Conservation (phyloP, 2,888 invertebrate species). For the Eilema depressum region DNA sequence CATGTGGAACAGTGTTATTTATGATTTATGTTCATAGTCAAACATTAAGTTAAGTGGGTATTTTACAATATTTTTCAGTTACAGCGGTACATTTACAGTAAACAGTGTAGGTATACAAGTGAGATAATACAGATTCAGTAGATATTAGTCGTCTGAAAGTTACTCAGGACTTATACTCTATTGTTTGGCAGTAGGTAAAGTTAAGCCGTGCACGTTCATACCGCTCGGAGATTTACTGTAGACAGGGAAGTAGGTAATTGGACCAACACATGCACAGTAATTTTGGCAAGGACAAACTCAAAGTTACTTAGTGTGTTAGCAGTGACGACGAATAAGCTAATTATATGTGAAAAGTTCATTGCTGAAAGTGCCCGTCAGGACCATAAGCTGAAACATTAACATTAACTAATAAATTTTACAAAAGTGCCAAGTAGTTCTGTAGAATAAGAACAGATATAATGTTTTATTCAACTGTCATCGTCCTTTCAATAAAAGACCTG, state of each 20-base stretch:
- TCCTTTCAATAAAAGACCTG: background rate
- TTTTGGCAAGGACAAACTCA: slow-evolving; percentile 1
- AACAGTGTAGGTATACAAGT: background rate
- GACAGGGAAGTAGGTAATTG: background rate
- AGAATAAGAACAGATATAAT: background rate
- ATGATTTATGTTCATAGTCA: no score
- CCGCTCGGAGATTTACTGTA: background rate
- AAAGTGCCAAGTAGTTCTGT: background rate
- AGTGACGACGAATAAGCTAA: background rate
- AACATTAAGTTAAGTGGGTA: background rate
- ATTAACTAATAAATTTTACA: background rate
- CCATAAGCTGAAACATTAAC: background rate
- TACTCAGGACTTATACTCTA: background rate
- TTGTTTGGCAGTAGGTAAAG: background rate
- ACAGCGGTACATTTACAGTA: background rate
- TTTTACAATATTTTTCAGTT: background rate
- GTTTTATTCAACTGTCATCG: background rate
- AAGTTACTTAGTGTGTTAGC: background rate
- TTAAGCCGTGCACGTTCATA: background rate
- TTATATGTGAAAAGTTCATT: background rate
- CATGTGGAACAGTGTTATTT: no score
- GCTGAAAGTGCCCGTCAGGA: background rate
- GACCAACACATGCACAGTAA: background rate
- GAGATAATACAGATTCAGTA: background rate
- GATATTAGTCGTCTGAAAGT: background rate